Evolutionary conservation across 2,888 invertebrate genomes (phyloP), one percentile per base, ranked within the genome.

Genomic region (Limnephilus rhombicus): DNA sequence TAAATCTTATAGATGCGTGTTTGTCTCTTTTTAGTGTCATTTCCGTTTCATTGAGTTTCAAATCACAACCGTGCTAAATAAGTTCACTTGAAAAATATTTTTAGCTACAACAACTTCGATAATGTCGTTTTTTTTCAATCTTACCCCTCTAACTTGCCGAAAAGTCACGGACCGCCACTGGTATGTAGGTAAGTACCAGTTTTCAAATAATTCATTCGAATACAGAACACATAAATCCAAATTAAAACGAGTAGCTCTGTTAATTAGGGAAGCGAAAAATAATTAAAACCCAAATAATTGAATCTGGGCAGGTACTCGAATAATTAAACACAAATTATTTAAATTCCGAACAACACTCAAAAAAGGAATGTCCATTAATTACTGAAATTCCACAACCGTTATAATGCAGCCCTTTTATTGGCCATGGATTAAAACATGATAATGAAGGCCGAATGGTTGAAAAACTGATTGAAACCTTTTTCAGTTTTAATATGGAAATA

Each of bases 261-360:
- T 92, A 92, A 92, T 92, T 92, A 92, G 91, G 88, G 80, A 89
- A 68, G 91, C 90, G 91, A 91, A 92, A 92, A 92, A 92, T 92
- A 91, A 91, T 92, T 92, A 91, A 92, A 92, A 88, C 88, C 49
- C 92, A 86, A 92, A 92, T 89, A 91, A 90, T 91, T 91, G 53
- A 90, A 91, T 85, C 90, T 90, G 87, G 90, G 82, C 81, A 88
- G 86, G 82, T 83, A 41, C 41, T 85, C 80, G 83, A 41, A 87
- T 89, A 90, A 85, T 92, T 86, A 92, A 68, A 92, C 81, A 31
- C 80, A 88, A 80, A 88, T 68, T 34, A 88, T 68, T 88, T 88
- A 68, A 53, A 53, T 53, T 86, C 49, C 86, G 45, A 83, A 83
- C 49, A 86, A 86, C 86, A 86, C 86, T 86, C 80, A 34, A 80